phyloP scores from a whole-genome alignment of 2,797 vertebrate genomes.

The Psittacula derbiana region DNA sequence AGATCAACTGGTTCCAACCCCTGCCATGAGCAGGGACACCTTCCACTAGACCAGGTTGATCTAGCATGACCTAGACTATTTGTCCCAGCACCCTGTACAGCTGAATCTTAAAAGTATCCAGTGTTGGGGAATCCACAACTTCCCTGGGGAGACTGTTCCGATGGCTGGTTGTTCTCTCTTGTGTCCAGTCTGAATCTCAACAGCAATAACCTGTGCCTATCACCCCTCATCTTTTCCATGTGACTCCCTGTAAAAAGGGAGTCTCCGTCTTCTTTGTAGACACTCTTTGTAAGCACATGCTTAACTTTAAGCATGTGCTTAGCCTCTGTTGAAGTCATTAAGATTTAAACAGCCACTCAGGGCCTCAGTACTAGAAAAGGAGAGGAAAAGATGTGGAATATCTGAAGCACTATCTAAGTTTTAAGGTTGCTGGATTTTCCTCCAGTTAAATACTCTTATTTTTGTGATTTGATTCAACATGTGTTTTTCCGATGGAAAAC shows the following conservation, averaged over 20 bases:
- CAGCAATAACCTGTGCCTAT: background rate
- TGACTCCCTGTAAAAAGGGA: background rate
- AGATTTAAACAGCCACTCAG: background rate
- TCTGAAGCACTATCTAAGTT: background rate
- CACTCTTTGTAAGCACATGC: background rate
- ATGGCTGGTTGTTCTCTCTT: background rate
- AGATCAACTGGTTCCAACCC: background rate
- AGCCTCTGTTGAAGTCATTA: background rate
- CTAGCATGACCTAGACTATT: background rate
- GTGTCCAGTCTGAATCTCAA: background rate
- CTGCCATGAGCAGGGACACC: background rate
- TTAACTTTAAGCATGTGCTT: background rate
- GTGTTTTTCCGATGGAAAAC: background rate
- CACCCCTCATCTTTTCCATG: background rate
- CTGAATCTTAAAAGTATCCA: background rate
- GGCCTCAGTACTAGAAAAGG: background rate
- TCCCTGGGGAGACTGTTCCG: background rate
- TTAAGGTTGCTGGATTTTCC: background rate
- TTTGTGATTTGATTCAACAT: accelerated
- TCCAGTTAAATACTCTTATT: background rate
- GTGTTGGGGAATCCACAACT: background rate
- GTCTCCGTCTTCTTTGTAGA: background rate
- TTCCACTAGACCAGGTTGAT: background rate
- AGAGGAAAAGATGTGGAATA: background rate
- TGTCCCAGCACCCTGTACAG: background rate